phyloP scores from a whole-genome alignment of 1,140 invertebrate species.

The Hypothenemus hampei region DNA sequence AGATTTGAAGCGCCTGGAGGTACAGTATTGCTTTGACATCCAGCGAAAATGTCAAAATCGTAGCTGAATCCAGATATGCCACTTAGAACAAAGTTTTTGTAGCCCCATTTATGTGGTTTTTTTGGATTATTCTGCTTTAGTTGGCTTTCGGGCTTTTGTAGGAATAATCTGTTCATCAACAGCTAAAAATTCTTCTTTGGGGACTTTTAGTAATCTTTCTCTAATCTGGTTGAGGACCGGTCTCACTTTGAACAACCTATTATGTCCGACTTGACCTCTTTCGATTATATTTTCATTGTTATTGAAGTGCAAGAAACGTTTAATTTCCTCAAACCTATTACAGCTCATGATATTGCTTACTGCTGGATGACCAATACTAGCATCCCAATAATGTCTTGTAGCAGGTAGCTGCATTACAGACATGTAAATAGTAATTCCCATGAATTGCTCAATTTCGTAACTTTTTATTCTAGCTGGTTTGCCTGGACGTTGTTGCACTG shows the following conservation, averaged over 20 bases:
- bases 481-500: constrained; percentile 7
- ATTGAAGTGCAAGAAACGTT: constrained; percentile 37
- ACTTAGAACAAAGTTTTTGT: constrained; percentile 44
- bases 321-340: constrained; percentile 34
- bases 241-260: constrained; percentile 34
- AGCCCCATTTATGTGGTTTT: constrained; percentile 47
- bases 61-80: constrained; percentile 41
- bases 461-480: constrained; percentile 13
- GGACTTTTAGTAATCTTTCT: constrained; percentile 31
- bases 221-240: constrained; percentile 32
- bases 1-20: constrained; percentile 38
- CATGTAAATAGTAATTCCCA: constrained; percentile 12
- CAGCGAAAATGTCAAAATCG: too few relatives aligned
- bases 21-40: constrained; percentile 24
- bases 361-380: constrained; percentile 1
- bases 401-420: constrained; percentile 17
- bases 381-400: constrained; percentile 17
- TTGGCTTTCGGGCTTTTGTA: constrained; percentile 39
- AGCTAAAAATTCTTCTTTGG: constrained; percentile 39
- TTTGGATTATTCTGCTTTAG: constrained; percentile 46
- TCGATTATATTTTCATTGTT: constrained; percentile 27
- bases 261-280: constrained; percentile 5
- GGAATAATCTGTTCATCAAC: constrained; percentile 44
- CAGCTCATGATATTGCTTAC: constrained; percentile 29
- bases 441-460: constrained; percentile 18